Conservation (phyloP, 2,888 invertebrate genomes). For the Polymixis flavicincta region DNA sequence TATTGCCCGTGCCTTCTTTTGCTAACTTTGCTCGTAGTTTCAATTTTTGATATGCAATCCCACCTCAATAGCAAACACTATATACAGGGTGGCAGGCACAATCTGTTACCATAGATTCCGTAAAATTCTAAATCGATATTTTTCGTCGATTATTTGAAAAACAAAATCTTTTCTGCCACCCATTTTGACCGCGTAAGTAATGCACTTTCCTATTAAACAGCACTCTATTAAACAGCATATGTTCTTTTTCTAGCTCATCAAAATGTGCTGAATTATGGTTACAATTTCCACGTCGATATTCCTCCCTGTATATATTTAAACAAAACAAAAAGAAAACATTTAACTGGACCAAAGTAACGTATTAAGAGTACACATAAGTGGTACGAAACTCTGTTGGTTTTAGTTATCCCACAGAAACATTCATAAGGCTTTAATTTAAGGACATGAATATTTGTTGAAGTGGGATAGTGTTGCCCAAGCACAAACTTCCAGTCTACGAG, state of each 20-base stretch:
- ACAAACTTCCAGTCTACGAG: not conserved
- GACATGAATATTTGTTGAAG: conserved; percentile 28
- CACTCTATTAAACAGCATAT: fast-evolving
- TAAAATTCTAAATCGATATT: too few relatives aligned
- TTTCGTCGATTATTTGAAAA: too few relatives aligned
- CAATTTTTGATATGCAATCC: not conserved
- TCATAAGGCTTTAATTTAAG: not conserved
- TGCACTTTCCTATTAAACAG: too few relatives aligned
- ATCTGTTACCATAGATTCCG: too few relatives aligned
- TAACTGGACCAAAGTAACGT: not conserved
- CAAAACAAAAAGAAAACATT: not conserved
- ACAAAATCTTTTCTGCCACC: too few relatives aligned
- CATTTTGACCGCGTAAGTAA: too few relatives aligned
- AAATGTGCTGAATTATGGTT: too few relatives aligned
- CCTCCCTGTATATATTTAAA: too few relatives aligned
- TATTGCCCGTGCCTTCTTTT: not conserved
- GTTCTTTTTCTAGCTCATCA: too few relatives aligned
- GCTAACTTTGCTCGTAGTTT: not conserved
- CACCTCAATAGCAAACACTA: not conserved
- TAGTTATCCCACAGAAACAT: not conserved
- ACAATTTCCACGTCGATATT: too few relatives aligned
- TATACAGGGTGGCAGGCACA: not conserved
- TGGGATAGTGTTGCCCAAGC: conserved; percentile 13
- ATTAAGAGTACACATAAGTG: not conserved
- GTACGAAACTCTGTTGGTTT: not conserved